Conservation (phyloP, 2,797 vertebrate species). For the Lerista edwardsae region DNA sequence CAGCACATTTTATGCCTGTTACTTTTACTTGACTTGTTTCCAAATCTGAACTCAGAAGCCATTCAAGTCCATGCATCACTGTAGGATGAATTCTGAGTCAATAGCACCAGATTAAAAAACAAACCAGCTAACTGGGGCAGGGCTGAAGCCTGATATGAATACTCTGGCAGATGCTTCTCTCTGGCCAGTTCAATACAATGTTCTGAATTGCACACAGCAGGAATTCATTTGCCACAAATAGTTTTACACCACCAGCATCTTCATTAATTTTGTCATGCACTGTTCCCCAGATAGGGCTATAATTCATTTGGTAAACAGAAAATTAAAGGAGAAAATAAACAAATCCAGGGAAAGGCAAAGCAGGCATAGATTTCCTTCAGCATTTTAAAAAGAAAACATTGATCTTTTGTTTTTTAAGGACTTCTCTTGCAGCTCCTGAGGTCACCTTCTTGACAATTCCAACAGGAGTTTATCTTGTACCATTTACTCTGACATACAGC, state of each 20-base stretch:
- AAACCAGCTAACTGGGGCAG: slow-evolving; percentile 65
- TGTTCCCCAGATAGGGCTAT: slow-evolving; percentile 63
- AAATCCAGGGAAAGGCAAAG: slow-evolving; percentile 58
- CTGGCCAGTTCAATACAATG: slow-evolving; percentile 70
- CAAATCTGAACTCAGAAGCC: slow-evolving; percentile 58
- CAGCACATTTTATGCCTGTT: slow-evolving; percentile 67
- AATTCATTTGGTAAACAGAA: slow-evolving; percentile 74
- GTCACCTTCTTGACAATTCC: slow-evolving; percentile 83
- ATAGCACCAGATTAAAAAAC: slow-evolving; percentile 63
- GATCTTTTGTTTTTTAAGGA: slow-evolving; percentile 51
- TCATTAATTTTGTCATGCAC: slow-evolving; percentile 72
- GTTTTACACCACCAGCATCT: slow-evolving; percentile 69
- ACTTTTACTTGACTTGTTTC: slow-evolving; percentile 64
- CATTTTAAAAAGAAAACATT: slow-evolving; percentile 64
- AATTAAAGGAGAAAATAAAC: slow-evolving; percentile 68
- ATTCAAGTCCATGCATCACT: slow-evolving; percentile 64
- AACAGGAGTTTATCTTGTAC: slow-evolving; percentile 79
- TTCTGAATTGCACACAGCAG: slow-evolving; percentile 73
- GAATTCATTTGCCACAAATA: slow-evolving; percentile 76
- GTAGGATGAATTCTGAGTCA: slow-evolving; percentile 68
- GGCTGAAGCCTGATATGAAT: slow-evolving; percentile 60
- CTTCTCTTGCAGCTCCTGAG: slow-evolving; percentile 72
- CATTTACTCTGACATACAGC: slow-evolving; percentile 76
- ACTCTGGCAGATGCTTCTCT: slow-evolving; percentile 65
- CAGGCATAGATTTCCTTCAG: slow-evolving; percentile 55